These are phyloP conservation scores for Eugnorisma glareosa DNA, from an alignment of 2,888 invertebrate species.

Conservation along the genomic window DNA sequence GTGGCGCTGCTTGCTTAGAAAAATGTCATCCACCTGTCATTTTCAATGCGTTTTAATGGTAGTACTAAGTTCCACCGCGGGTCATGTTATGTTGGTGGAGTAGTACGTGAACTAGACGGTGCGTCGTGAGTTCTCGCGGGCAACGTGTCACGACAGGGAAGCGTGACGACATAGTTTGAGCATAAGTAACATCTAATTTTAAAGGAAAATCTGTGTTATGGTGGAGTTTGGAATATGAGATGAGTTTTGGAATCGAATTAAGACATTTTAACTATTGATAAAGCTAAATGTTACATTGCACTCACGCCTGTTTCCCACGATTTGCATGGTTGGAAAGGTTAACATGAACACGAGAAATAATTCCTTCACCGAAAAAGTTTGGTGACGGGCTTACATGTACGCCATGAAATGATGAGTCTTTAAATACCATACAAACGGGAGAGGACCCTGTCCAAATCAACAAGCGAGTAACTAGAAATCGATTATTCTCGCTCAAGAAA, in stretches of 20 bases:
- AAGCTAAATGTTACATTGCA: background rate
- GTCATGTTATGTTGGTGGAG: background rate
- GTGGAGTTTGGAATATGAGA: conserved; percentile 34
- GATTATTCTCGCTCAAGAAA: background rate
- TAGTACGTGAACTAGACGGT: conserved; percentile 29
- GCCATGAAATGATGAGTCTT: background rate
- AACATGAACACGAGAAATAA: background rate
- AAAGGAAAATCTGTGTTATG: conserved; percentile 35
- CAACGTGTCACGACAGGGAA: conserved; percentile 56
- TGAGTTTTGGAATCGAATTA: conserved; percentile 10
- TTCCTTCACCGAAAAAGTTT: background rate
- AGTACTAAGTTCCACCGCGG: background rate
- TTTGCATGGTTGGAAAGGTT: background rate
- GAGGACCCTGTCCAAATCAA: background rate
- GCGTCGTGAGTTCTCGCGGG: conserved; percentile 60
- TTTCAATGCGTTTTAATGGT: background rate
- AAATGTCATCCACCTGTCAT: background rate
- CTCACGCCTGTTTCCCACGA: background rate
- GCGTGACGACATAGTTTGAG: conserved; percentile 58
- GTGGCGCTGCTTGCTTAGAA: background rate
- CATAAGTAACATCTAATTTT: conserved; percentile 46
- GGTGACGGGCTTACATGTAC: background rate
- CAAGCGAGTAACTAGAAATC: background rate
- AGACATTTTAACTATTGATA: background rate
- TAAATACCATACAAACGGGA: background rate